A percentile compares a stretch with the other conserved stretches of the same genome.
These are phyloP conservation scores for Salmo trutta DNA, from an alignment of 2,797 vertebrate species.

Conservation along the genomic window DNA sequence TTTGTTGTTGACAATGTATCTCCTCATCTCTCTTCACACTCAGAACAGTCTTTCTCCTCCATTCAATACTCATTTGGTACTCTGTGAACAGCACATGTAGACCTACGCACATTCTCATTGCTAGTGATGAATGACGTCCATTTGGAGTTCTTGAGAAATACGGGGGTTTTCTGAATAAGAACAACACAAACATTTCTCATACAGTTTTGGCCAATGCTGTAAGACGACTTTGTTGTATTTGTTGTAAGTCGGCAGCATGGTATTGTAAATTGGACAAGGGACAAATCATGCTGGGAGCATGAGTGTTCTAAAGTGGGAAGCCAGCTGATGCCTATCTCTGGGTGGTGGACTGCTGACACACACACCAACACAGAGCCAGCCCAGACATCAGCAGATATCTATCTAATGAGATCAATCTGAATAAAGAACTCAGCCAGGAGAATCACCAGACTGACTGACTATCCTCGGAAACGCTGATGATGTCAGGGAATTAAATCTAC, in stretches of 20 bases:
- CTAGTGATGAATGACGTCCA: neutral
- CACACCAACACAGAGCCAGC: conserved; percentile 9
- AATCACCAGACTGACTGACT: conserved; percentile 7
- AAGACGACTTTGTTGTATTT: neutral
- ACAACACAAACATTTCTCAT: neutral
- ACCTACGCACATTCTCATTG: conserved; percentile 2
- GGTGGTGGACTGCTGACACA: neutral
- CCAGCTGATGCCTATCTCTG: neutral
- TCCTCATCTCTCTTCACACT: conserved; percentile 33
- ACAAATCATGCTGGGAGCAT: neutral
- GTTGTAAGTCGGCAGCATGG: neutral
- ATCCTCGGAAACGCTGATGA: conserved; percentile 23
- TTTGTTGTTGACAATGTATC: neutral
- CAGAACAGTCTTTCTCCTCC: neutral
- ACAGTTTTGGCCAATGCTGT: neutral
- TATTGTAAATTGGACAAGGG: neutral
- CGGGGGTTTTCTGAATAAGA: neutral
- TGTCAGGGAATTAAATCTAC: conserved; percentile 30
- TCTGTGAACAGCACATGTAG: conserved; percentile 3
- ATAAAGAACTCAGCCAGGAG: conserved; percentile 7
- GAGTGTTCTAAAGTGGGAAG: neutral
- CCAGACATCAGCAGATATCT: conserved; percentile 47
- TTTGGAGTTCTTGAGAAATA: neutral
- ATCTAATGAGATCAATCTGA: conserved; percentile 43
- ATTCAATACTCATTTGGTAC: neutral